phyloP scores from a whole-genome alignment of 2,888 invertebrate genomes.

The Leptogaster cylindrica region DNA sequence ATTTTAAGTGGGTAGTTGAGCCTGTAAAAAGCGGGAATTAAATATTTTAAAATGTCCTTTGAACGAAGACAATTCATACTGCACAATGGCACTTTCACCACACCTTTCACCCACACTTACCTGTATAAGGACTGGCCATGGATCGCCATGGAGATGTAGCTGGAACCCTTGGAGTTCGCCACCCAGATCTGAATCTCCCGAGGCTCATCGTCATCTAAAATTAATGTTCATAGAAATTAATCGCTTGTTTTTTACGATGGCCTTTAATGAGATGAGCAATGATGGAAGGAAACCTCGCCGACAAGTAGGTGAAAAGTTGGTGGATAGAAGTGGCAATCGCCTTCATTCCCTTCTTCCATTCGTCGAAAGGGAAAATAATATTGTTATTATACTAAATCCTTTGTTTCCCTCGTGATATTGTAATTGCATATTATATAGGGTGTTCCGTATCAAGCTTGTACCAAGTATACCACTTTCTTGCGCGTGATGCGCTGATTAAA shows the following conservation, averaged over 20 bases:
- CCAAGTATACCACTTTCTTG: too few species aligned
- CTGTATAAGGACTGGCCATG: constrained; percentile 83
- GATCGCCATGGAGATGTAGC: constrained; percentile 81
- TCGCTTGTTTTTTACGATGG: constrained; percentile 15
- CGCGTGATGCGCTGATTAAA: too few species aligned
- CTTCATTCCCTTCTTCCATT: too few species aligned
- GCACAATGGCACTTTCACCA: not conserved
- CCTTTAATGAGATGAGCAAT: constrained; percentile 20
- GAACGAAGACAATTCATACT: not conserved
- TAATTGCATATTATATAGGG: too few species aligned
- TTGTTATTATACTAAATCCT: too few species aligned
- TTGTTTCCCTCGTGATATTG: too few species aligned
- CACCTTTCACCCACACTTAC: constrained; percentile 56
- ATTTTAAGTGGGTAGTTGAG: constrained; percentile 73
- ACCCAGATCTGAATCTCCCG: constrained; percentile 80
- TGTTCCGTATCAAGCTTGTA: too few species aligned
- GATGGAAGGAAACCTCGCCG: too few species aligned
- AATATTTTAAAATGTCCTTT: not conserved
- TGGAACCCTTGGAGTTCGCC: constrained; percentile 79
- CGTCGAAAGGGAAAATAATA: too few species aligned
- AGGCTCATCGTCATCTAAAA: constrained; percentile 74
- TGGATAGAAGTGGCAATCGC: too few species aligned
- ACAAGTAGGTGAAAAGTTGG: too few species aligned
- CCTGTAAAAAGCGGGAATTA: constrained; percentile 58
- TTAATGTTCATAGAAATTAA: constrained; percentile 42